A percentile compares a stretch with the other conserved stretches of the same genome.
These are phyloP conservation scores for Eptesicus fuscus DNA, from an alignment of 2,113 vertebrate genomes.

Conservation along the genomic window DNA sequence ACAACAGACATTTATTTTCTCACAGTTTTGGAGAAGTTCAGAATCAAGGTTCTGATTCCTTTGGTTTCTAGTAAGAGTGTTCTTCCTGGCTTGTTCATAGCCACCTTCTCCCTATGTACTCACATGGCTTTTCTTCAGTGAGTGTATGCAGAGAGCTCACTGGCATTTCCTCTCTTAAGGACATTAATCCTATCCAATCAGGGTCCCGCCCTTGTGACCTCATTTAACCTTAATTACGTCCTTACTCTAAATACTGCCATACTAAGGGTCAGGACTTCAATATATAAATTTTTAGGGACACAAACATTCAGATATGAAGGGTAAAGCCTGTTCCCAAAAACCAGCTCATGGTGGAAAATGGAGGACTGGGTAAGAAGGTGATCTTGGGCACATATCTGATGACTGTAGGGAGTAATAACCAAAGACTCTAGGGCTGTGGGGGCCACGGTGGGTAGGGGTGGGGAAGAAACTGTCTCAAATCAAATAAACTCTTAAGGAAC, in stretches of 20 bases:
- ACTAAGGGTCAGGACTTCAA: neutral
- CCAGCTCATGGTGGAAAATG: neutral
- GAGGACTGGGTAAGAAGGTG: neutral
- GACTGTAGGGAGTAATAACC: neutral
- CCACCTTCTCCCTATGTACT: neutral
- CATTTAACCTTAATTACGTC: slow-evolving; percentile 29
- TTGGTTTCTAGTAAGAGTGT: neutral
- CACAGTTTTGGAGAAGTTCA: slow-evolving; percentile 24
- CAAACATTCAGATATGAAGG: neutral
- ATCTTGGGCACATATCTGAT: neutral
- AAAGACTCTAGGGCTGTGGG: neutral
- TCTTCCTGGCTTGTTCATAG: neutral
- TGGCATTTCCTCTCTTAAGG: neutral
- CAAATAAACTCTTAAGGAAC: slow-evolving; percentile 6
- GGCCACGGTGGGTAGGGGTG: neutral
- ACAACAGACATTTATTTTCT: slow-evolving; percentile 29
- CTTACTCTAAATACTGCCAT: slow-evolving; percentile 1
- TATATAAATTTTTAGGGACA: neutral
- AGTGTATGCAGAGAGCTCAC: neutral
- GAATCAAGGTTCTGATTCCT: neutral
- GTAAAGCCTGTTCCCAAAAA: neutral
- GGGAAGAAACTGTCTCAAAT: neutral
- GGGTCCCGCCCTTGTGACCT: neutral
- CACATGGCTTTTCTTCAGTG: neutral
- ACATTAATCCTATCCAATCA: neutral